phyloP scores from a whole-genome alignment of 2,888 invertebrate genomes.

The Axea sp. region DNA sequence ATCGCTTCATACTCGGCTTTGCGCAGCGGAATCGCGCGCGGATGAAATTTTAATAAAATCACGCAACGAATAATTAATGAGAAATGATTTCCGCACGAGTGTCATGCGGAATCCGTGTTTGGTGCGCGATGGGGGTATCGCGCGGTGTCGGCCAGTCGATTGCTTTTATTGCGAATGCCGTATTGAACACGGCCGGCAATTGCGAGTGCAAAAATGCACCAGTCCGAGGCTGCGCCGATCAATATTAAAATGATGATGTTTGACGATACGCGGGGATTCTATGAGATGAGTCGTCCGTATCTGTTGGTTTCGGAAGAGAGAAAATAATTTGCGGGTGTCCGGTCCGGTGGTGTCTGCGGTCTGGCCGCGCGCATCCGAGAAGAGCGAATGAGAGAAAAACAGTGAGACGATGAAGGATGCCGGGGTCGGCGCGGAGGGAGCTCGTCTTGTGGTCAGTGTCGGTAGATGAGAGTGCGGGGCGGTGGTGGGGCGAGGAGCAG shows the following conservation, averaged over 20 bases:
- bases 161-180: not conserved
- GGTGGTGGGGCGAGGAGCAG: constrained; percentile 39
- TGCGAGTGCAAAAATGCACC: not conserved
- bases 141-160: too few species aligned
- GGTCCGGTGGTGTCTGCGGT: constrained; percentile 71
- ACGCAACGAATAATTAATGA: too few species aligned
- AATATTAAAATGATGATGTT: constrained; percentile 36
- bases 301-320: constrained; percentile 60
- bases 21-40: too few species aligned
- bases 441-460: constrained; percentile 66
- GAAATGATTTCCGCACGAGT: not conserved
- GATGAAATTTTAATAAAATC: too few species aligned
- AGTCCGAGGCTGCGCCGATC: constrained; percentile 2
- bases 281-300: constrained; percentile 68
- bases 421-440: constrained; percentile 37
- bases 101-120: not conserved
- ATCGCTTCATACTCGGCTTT: too few species aligned
- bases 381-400: constrained; percentile 51
- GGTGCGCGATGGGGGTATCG: not conserved
- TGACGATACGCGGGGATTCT: constrained; percentile 37
- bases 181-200: constrained; percentile 1
- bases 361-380: constrained; percentile 59
- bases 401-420: constrained; percentile 44
- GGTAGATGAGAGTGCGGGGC: constrained; percentile 68
- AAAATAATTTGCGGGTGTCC: constrained; percentile 77